A percentile compares a stretch with the other conserved stretches of the same genome.
phyloP scores from a whole-genome alignment of 2,797 vertebrate species.

The Anniella stebbinsi region DNA sequence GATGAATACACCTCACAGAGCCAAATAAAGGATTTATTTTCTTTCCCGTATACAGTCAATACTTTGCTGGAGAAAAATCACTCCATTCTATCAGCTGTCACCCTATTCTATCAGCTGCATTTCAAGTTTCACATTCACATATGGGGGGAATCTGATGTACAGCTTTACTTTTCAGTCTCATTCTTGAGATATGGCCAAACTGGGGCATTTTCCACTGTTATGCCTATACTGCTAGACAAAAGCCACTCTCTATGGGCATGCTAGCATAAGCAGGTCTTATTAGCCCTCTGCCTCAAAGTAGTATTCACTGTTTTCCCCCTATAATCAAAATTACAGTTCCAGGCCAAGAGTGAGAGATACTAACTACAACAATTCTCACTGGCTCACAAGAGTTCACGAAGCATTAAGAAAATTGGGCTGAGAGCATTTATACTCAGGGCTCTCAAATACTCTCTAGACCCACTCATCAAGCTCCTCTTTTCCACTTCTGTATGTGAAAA shows the following conservation, averaged over 20 bases:
- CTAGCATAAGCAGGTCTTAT: background rate
- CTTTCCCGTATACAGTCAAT: background rate
- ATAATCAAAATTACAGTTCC: background rate
- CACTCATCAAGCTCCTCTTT: background rate
- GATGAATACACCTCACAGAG: background rate
- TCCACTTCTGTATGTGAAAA: background rate
- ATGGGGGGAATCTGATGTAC: background rate
- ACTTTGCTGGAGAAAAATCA: too few species aligned
- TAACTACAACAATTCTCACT: background rate
- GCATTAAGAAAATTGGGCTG: background rate
- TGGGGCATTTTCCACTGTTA: background rate
- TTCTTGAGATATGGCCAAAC: background rate
- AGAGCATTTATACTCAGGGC: background rate
- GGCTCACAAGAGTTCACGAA: background rate
- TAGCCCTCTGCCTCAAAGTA: background rate
- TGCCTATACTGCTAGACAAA: background rate
- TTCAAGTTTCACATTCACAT: background rate
- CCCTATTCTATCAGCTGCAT: background rate
- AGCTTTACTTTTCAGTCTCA: background rate
- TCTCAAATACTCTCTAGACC: background rate
- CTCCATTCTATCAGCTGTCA: too few species aligned
- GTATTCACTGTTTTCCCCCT: background rate
- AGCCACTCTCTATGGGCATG: background rate
- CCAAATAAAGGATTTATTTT: background rate
- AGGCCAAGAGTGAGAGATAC: background rate